Evolutionary conservation across 2,797 vertebrate genomes (phyloP).

Genomic region (Onychomys arenicola): DNA sequence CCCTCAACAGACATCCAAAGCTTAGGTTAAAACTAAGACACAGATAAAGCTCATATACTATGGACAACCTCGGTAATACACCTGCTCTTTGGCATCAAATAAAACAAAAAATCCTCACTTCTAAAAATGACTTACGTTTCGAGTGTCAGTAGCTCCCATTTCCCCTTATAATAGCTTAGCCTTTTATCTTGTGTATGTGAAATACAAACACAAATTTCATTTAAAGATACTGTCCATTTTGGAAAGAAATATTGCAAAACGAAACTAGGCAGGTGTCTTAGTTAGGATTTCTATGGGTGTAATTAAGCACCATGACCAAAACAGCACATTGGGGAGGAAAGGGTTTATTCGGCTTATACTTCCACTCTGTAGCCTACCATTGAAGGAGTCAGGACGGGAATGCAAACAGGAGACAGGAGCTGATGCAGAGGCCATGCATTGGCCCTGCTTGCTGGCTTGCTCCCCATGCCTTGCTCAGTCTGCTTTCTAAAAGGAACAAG

Average conservation of each 20-base stretch:
- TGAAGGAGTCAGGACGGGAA: neutral
- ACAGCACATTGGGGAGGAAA: neutral
- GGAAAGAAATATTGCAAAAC: neutral
- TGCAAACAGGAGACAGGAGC: neutral
- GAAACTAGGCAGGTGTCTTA: neutral
- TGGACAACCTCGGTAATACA: neutral
- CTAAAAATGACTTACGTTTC: constrained; percentile 35
- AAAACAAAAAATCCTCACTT: neutral
- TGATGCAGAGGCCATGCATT: neutral
- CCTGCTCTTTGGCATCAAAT: neutral
- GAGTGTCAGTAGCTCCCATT: neutral
- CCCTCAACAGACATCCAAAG: neutral
- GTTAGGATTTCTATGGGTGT: neutral
- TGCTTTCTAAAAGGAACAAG: neutral
- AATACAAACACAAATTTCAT: constrained; percentile 51
- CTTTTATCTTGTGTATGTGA: constrained; percentile 36
- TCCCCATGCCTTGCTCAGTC: neutral
- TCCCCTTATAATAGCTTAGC: neutral
- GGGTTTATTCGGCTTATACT: neutral
- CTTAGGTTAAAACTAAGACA: constrained; percentile 41
- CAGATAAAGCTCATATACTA: neutral
- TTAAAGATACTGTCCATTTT: constrained; percentile 45
- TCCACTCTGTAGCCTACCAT: neutral
- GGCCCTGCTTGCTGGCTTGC: neutral
- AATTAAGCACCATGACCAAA: neutral